Conservation (phyloP, 2,888 invertebrate genomes). For the Alcis repandata region DNA sequence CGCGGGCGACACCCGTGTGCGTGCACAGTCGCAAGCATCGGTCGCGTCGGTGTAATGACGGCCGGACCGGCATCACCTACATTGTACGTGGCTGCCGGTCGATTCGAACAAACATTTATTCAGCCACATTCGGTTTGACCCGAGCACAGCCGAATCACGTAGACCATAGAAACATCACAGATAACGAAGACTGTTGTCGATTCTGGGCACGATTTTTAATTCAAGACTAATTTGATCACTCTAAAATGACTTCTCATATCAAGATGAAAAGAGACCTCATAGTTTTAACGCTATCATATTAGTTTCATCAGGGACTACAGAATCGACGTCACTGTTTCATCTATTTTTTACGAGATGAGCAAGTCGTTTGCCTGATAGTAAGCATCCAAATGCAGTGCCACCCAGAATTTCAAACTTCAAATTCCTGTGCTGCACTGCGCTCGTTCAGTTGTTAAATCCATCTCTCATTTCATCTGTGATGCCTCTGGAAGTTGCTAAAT, state of each 20-base stretch:
- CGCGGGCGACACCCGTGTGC: conserved; percentile 78
- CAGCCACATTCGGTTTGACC: conserved; percentile 64
- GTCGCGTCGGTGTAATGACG: conserved; percentile 62
- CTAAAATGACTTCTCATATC: neutral
- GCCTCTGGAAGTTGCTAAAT: conserved; percentile 49
- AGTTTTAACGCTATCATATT: neutral
- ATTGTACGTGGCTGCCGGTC: conserved; percentile 80
- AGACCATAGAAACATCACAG: conserved; percentile 45
- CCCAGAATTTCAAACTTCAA: neutral
- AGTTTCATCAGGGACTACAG: neutral
- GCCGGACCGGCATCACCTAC: conserved; percentile 78
- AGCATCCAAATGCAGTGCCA: neutral
- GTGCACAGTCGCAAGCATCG: conserved; percentile 85
- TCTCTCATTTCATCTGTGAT: conserved; percentile 51
- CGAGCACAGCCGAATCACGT: conserved; percentile 71
- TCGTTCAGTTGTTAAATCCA: neutral
- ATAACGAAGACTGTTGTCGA: conserved; percentile 26
- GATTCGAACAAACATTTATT: conserved; percentile 71
- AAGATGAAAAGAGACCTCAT: neutral
- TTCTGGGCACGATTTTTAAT: neutral
- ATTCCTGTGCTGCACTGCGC: neutral
- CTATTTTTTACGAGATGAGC: neutral
- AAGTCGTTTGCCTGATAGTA: neutral
- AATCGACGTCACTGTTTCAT: neutral
- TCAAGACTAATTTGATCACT: neutral